Evolutionary conservation across 2,113 vertebrate genomes (phyloP).

Genomic region (Galeopterus variegatus): DNA sequence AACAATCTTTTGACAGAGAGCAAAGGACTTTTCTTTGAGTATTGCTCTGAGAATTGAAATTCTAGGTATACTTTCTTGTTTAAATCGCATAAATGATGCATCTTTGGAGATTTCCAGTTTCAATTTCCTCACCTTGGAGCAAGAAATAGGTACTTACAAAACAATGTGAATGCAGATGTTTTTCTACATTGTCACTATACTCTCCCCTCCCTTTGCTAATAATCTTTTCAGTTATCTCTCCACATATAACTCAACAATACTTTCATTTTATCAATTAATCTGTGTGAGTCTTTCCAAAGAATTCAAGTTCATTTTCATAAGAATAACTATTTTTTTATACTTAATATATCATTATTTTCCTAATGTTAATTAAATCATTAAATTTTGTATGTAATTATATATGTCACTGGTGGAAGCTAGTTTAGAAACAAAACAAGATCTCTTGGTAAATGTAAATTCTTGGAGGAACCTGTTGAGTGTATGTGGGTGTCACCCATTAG

Average conservation of each 20-base stretch:
- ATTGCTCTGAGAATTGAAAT: neutral
- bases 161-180: neutral
- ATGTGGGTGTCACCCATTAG: neutral
- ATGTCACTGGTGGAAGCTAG: neutral
- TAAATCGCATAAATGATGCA: neutral
- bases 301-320: slow-evolving; percentile 12
- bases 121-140: neutral
- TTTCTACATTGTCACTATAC: neutral
- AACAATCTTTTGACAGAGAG: neutral
- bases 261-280: neutral
- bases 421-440: neutral
- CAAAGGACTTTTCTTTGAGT: neutral
- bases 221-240: neutral
- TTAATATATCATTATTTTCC: slow-evolving; percentile 7
- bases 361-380: slow-evolving; percentile 20
- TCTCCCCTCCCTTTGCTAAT: neutral
- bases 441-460: neutral
- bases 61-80: neutral
- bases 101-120: neutral
- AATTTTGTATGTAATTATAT: neutral
- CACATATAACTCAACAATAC: neutral
- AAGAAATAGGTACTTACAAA: neutral
- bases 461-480: neutral
- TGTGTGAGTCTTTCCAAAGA: neutral
- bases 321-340: neutral